A percentile compares a stretch with the other conserved stretches of the same genome.
phyloP scores from a whole-genome alignment of 2,797 vertebrate genomes.

The Malurus splendens region DNA sequence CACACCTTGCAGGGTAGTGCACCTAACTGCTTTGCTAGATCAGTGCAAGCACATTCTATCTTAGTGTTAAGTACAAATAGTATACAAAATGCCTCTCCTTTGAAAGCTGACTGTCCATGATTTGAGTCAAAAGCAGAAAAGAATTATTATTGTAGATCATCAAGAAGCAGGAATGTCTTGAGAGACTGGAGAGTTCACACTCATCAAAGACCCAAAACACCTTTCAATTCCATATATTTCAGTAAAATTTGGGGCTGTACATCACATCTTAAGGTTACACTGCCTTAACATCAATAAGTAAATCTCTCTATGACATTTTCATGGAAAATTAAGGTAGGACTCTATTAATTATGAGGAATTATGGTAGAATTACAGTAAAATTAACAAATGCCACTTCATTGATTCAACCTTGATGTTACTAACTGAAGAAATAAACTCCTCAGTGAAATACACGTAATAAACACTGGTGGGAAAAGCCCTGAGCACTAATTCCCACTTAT shows the following conservation, averaged over 20 bases:
- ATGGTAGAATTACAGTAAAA: not conserved
- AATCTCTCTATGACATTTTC: not conserved
- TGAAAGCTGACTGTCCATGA: not conserved
- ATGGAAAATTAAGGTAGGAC: not conserved
- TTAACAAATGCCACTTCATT: not conserved
- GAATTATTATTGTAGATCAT: not conserved
- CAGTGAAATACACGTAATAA: not conserved
- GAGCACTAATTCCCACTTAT: rapidly evolving
- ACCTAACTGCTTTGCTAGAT: not conserved
- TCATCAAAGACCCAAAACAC: not conserved
- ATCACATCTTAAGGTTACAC: not conserved
- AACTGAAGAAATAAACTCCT: not conserved
- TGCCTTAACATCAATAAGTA: rapidly evolving
- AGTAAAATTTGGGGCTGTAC: not conserved
- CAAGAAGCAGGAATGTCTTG: not conserved
- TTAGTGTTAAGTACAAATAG: not conserved
- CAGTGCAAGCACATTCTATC: not conserved
- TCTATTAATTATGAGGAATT: not conserved
- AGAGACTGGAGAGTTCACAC: not conserved
- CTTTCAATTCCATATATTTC: not conserved
- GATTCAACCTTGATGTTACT: not conserved
- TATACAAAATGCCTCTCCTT: not conserved
- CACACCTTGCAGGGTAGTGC: not conserved
- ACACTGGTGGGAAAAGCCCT: not conserved
- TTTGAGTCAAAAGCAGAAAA: not conserved